These are phyloP conservation scores for Calliphora vicina DNA, from an alignment of 1,140 invertebrate species.

Conservation along the genomic window DNA sequence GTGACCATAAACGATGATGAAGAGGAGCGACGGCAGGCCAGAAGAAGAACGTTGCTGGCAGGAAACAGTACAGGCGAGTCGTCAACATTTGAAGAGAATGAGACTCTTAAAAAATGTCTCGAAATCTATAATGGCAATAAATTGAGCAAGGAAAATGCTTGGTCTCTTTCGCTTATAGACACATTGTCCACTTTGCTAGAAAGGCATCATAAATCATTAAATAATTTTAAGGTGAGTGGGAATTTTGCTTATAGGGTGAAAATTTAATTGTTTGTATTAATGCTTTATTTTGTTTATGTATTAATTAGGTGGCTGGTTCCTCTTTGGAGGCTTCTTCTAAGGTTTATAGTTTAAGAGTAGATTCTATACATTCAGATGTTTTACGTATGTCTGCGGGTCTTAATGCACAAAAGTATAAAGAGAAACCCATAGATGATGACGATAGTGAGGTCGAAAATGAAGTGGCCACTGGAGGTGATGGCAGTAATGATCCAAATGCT, in stretches of 20 bases:
- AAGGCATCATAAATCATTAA: constrained; percentile 69
- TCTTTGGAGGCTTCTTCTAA: constrained; percentile 79
- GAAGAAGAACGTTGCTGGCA: constrained; percentile 48
- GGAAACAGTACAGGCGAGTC: constrained; percentile 37
- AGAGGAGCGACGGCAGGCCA: constrained; percentile 54
- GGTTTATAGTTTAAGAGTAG: constrained; percentile 77
- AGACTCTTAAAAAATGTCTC: constrained; percentile 54
- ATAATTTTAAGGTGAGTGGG: constrained; percentile 69
- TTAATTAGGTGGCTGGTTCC: constrained; percentile 69
- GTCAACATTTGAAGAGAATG: constrained; percentile 55
- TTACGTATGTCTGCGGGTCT: constrained; percentile 73
- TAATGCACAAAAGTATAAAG: constrained; percentile 50
- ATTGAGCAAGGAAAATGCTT: constrained; percentile 80
- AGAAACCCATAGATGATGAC: constrained; percentile 48
- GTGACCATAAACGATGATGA: constrained; percentile 59
- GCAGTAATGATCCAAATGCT: constrained; percentile 34
- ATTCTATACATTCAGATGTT: constrained; percentile 74
- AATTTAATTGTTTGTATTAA: not conserved
- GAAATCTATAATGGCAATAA: constrained; percentile 65
- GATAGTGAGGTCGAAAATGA: constrained; percentile 51
- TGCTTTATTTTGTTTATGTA: not conserved
- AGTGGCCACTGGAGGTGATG: constrained; percentile 42
- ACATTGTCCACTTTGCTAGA: constrained; percentile 73
- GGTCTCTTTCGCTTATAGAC: constrained; percentile 76
- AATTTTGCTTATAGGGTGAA: not conserved